Base-by-base conservation (phyloP, 2,797 vertebrate genomes). In the Sebastes reedi region DNA sequence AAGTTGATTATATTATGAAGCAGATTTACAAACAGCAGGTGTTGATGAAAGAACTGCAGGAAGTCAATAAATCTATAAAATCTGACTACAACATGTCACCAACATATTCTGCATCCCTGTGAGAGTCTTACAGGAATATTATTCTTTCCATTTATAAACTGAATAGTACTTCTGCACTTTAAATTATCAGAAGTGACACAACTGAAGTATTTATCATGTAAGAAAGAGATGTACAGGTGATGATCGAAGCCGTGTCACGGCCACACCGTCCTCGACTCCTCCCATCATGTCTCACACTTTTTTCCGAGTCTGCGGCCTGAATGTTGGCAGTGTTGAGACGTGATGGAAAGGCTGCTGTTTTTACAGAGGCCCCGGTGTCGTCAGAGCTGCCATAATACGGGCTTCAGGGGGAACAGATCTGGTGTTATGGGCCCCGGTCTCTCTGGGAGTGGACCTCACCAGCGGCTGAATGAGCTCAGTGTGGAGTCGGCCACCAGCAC, bases 381-480 rank as follows among this genome's bases (percentile, higher is more conserved):
- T 92, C 90, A 92, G 75, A 79, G 82, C 82, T 70, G 64, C 83
- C 77, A 85, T 77, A 87, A 86, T 77, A 66, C 30, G 4, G 65
- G 79, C 55, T 85, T 89, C 61, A 78, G 59, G 66, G 70, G 79
- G 79, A 91, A 94, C 91, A 94, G 85, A 88, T 84, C 79, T 64
- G 84, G 81, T 90, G 80, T 92, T 91, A 88, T 89, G 86, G 91
- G 73, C 75, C 77, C 54, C 58, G 67, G 62, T 81, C 87, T 90
- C 78, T 72, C 12, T 79, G 88, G 90, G 90, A 90, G 81, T 86
- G 85, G 79, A 86, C 80, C 81, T 66, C n/a, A 74, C 73, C 79
- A 75, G 80, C 2, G 16, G 55, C 77, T 94, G 87, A 95, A 94
- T 90, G 89, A 84, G 77, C 55, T 64, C 88, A 92, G 88, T 94